Evolutionary conservation across 2,113 vertebrate species (phyloP), one percentile per base, ranked within the genome.

Genomic region (Pycnonotus jocosus): DNA sequence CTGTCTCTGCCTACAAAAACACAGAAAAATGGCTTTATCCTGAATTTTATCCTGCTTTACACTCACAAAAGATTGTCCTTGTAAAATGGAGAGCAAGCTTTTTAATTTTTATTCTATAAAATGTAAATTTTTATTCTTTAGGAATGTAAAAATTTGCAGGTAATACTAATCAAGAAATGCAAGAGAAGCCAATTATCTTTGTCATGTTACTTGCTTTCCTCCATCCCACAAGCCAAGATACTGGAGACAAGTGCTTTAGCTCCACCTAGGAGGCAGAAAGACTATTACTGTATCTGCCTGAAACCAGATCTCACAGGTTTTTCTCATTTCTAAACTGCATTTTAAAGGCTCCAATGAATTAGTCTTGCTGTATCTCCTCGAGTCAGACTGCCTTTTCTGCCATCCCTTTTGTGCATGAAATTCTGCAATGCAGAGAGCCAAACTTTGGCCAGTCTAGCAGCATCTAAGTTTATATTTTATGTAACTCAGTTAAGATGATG

Each of bases 191-290:
- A 76, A 47, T 58, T 28, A 33, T 51, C 9, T 81, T 92, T 72
- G 25, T 70, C 45, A 27, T 6, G 17, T 66, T 62, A 30, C 42
- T 65, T 33, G 10, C 25, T 76, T 65, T 76, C 61, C 48, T 85
- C 24, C 54, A 44, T 76, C 37, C 80, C 77, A 85, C 31, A 50
- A 90, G 38, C 23, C 70, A 87, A 82, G 24, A 24, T 6, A 58
- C 27, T 58, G 27, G 82, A 95, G 78, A 80, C 74, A 95, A 95
- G 96, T 88, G 68, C 90, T 92, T 96, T 95, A 96, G 94, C 96
- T 96, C 94, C 93, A 95, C 56, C 95, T 96, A 96, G 95, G 93
- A 96, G 96, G 76, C 94, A 92, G 64, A 91, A 85, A 38, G 74
- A 13, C 90, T 92, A 74, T 87, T 94, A 70, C 93, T 77, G 15